These are phyloP conservation scores for Mesorhabditis spiculigera DNA, from an alignment of 2,888 invertebrate genomes.

Conservation along the genomic window DNA sequence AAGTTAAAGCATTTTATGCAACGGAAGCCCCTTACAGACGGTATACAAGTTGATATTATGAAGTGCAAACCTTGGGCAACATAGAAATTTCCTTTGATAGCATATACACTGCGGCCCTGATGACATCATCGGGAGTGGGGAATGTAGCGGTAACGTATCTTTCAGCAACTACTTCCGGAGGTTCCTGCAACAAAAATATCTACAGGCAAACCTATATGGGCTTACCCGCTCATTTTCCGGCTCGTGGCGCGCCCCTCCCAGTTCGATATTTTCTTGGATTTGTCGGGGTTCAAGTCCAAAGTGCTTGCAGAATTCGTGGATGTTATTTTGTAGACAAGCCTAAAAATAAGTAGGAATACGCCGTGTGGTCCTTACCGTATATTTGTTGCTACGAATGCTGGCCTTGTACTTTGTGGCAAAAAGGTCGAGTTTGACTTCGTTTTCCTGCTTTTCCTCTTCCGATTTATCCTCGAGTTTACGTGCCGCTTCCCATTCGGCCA, in stretches of 20 bases:
- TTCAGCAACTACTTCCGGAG: constrained; percentile 25
- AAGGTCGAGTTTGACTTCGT: not conserved
- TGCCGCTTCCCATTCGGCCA: constrained; percentile 53
- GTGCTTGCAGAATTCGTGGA: constrained; percentile 65
- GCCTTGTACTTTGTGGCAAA: constrained; percentile 69
- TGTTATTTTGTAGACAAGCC: constrained; percentile 47
- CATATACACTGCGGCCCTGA: constrained; percentile 88
- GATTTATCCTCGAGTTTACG: constrained; percentile 14
- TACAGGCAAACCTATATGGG: not conserved
- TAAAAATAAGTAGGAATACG: constrained; percentile 9
- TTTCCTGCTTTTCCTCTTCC: constrained; percentile 8
- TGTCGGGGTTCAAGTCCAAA: constrained; percentile 90
- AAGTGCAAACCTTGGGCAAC: constrained; percentile 74
- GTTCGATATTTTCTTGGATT: constrained; percentile 84
- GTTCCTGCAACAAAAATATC: constrained; percentile 3
- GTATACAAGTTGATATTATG: not conserved
- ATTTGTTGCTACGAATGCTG: constrained; percentile 80
- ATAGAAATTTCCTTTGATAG: constrained; percentile 87
- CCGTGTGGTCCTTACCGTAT: constrained; percentile 59
- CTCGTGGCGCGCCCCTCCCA: constrained; percentile 34
- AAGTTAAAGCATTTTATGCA: too few relatives aligned
- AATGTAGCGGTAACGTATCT: constrained; percentile 60
- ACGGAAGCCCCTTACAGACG: too few relatives aligned
- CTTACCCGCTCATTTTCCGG: constrained; percentile 19
- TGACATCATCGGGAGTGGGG: constrained; percentile 74